Conservation (phyloP, 2,797 vertebrate species). For the Mormyrus proboscirostris region DNA sequence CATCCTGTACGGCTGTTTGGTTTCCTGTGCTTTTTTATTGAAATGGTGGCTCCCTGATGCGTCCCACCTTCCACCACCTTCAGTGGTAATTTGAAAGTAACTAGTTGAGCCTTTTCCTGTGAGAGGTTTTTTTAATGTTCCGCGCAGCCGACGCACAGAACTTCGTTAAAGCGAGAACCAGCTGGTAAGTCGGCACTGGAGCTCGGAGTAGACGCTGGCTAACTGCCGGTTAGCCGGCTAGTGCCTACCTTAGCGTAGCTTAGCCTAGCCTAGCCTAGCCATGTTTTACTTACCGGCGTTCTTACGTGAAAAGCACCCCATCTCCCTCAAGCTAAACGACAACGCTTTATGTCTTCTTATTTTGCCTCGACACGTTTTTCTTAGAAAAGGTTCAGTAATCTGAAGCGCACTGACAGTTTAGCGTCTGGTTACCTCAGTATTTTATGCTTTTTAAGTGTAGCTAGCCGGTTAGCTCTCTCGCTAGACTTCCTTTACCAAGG, state of each 20-base stretch:
- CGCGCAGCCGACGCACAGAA: constrained; percentile 65
- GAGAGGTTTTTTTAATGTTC: constrained; percentile 69
- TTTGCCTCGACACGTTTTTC: neutral
- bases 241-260: neutral
- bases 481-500: neutral
- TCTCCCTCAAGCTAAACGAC: neutral
- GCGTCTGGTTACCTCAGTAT: neutral
- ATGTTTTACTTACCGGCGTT: neutral
- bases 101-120: constrained; percentile 35
- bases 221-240: neutral
- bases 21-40: constrained; percentile 32
- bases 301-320: neutral
- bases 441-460: neutral
- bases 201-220: neutral
- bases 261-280: neutral
- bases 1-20: neutral
- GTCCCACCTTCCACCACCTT: constrained; percentile 33
- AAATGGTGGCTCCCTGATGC: constrained; percentile 52
- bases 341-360: neutral
- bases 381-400: neutral
- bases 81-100: constrained; percentile 59
- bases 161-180: constrained; percentile 71
- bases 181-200: constrained; percentile 59
- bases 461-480: neutral
- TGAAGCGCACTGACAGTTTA: neutral